Evolutionary conservation across 2,888 invertebrate species (phyloP).

Genomic region (Antheraea assamensis): DNA sequence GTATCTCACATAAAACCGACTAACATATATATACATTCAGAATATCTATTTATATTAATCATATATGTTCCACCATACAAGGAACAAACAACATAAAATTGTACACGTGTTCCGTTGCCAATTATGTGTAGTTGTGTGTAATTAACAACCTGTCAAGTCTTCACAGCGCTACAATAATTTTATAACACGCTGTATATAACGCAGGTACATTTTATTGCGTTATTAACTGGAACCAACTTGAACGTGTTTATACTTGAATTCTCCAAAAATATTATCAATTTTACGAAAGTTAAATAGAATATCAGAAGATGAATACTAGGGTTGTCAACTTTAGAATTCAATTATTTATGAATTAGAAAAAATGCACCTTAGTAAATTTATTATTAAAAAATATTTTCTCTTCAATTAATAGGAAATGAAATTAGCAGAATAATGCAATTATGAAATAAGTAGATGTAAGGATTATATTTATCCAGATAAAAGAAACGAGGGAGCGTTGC

Average conservation of each 20-base stretch:
- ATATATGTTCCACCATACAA: neutral
- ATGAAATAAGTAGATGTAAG: no score
- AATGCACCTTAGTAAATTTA: no score
- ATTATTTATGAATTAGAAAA: no score
- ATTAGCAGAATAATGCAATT: no score
- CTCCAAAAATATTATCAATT: neutral
- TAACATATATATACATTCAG: neutral
- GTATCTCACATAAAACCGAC: neutral
- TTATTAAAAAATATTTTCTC: no score
- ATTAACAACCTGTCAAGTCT: neutral
- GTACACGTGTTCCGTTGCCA: neutral
- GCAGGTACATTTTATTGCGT: neutral
- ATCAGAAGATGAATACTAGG: no score
- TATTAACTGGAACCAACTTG: neutral
- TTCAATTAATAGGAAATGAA: no score
- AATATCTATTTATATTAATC: neutral
- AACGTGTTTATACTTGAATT: neutral
- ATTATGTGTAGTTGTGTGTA: neutral
- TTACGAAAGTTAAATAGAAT: no score
- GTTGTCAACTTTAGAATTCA: no score
- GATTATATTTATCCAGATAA: no score
- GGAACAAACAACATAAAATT: neutral
- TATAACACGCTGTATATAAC: constrained; percentile 5
- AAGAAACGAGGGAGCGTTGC: no score
- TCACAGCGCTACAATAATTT: neutral